Percentiles rank a stretch among this genome's conserved stretches.
Conservation (phyloP, 2,888 invertebrate genomes). For the Phasia obesa region DNA sequence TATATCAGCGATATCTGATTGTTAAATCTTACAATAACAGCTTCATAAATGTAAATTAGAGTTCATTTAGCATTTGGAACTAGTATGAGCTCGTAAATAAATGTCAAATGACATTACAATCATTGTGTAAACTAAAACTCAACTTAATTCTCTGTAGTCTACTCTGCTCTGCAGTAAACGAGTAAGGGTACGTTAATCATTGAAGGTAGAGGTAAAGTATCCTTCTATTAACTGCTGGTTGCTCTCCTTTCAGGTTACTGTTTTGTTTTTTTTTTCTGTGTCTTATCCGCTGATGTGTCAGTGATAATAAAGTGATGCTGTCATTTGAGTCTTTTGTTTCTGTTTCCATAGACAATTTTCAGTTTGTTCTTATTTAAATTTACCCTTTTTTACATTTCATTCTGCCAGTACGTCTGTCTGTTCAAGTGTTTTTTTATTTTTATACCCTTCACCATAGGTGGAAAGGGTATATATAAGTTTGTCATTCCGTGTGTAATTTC, state of each 20-base stretch:
- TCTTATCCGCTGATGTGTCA: slow-evolving; percentile 71
- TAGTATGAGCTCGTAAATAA: slow-evolving; percentile 81
- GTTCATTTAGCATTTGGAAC: slow-evolving; percentile 80
- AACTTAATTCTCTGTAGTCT: slow-evolving; percentile 31
- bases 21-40: slow-evolving; percentile 75
- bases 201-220: slow-evolving; percentile 16
- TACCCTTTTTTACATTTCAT: slow-evolving; percentile 19
- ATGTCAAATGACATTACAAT: slow-evolving; percentile 81
- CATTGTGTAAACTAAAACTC: slow-evolving; percentile 73
- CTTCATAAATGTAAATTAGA: slow-evolving; percentile 82
- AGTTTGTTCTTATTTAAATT: not conserved
- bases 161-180: not conserved
- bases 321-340: slow-evolving; percentile 57
- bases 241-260: slow-evolving; percentile 70
- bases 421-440: slow-evolving; percentile 22
- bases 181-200: not conserved
- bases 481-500: too few species aligned
- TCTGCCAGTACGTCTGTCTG: slow-evolving; percentile 4
- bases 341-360: slow-evolving; percentile 25
- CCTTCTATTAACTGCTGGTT: slow-evolving; percentile 68
- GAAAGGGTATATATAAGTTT: too few species aligned
- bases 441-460: too few species aligned
- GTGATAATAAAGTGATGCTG: slow-evolving; percentile 71
- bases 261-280: slow-evolving; percentile 11
- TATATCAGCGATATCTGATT: slow-evolving; percentile 56